A percentile compares a stretch with the other conserved stretches of the same genome.
Evolutionary conservation across 53 echinoderm and acorn worm genomes (phyloP).

Genomic region (Apostichopus leukothele): DNA sequence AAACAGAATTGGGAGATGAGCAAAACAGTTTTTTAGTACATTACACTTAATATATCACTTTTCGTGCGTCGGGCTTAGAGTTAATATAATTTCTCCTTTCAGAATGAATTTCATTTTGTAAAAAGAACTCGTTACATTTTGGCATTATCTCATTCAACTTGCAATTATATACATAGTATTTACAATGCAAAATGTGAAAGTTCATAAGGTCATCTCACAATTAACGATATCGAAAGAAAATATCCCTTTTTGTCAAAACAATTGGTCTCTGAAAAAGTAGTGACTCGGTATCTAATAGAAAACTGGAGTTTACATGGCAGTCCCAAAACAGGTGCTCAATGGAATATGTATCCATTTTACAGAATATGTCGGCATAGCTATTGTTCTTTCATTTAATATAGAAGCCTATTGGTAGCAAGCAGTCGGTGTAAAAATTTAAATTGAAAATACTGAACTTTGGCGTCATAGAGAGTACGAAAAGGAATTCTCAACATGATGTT

Average conservation of each 20-base stretch:
- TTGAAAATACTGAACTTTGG: no score
- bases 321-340: not conserved
- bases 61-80: no score
- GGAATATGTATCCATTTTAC: not conserved
- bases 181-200: not conserved
- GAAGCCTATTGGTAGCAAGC: not conserved
- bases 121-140: not conserved
- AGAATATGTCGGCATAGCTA: not conserved
- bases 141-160: not conserved
- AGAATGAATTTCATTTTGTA: no score
- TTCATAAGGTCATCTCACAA: not conserved
- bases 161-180: not conserved
- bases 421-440: not conserved
- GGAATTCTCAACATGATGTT: not conserved
- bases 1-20: no score
- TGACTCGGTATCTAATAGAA: not conserved
- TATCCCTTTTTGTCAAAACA: no score
- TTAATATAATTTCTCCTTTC: no score
- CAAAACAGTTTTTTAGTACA: no score
- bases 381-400: not conserved
- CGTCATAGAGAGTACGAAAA: not conserved
- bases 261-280: not conserved
- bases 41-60: no score
- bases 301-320: not conserved
- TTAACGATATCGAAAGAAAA: not conserved